Base-by-base conservation (phyloP, 2,113 vertebrate species). In the Chinchilla lanigera region DNA sequence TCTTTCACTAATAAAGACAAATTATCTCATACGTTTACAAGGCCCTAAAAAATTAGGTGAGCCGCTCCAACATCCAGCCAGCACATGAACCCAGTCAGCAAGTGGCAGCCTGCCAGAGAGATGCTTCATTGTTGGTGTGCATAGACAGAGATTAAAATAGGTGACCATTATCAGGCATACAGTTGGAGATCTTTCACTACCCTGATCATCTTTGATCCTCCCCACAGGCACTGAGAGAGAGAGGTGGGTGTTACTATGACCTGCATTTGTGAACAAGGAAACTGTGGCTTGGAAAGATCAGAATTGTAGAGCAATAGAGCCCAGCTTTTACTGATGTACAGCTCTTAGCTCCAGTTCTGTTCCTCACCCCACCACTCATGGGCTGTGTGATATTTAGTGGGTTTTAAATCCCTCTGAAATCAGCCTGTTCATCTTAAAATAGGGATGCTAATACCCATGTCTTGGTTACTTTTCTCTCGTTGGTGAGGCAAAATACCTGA, bases 1-100 rank as follows among this genome's bases (percentile, higher is more conserved):
- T 97, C 97, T 96, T 96, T 95, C 65, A 71, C 93, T 96, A 96
- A 97, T 95, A 97, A 96, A 97, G 98, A 98, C 93, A 95, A 95
- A 97, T 97, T 63, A 90, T 95, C 90, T 97, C 97, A 96, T 94
- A 50, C 10, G 5, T 96, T 97, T 97, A 96, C 87, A 96, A 96
- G 96, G 81, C 82, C 85, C 93, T 98, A 97, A 98, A 97, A 98
- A 97, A 98, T 98, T 97, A 98, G 97, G 97, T 98, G 98, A 97
- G 97, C 90, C 82, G 86, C 71, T 90, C 60, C 24, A 71, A 78
- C 11, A 19, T 92, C 85, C 95, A 94, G 95, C 85, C 98, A 96
- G 92, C 86, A 58, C 92, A 89, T 30, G 86, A 94, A 95, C 54
- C 95, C 73, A 95, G 90, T 96, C 90, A 47, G 95, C 94, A n/a